Percentiles rank a stretch among this genome's conserved stretches.
These are phyloP conservation scores for Porites lobata DNA, from an alignment of 92 coral and sea anemone species.

Conservation along the genomic window DNA sequence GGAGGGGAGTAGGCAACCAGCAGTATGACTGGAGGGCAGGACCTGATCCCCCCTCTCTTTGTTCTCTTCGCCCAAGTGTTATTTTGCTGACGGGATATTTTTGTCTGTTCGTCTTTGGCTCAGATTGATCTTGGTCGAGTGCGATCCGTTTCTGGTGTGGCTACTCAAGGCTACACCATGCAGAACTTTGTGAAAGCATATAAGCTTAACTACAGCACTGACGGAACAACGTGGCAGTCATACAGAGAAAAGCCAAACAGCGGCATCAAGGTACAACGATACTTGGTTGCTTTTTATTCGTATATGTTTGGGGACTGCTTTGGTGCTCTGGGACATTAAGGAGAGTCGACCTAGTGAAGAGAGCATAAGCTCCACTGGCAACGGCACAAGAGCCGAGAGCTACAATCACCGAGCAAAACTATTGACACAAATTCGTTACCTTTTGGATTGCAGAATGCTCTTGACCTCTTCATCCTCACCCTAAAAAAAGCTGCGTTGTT, in stretches of 20 bases:
- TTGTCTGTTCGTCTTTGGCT: background rate
- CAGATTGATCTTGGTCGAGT: constrained; percentile 87
- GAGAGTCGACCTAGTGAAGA: background rate
- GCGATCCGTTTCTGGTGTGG: constrained; percentile 89
- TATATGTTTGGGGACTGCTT: background rate
- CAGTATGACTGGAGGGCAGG: too few species aligned
- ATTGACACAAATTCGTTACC: too few species aligned
- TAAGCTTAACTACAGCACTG: constrained; percentile 89
- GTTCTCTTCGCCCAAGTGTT: background rate
- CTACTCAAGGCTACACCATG: constrained; percentile 86
- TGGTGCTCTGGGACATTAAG: background rate
- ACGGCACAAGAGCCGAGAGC: too few species aligned
- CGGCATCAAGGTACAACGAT: constrained; percentile 47
- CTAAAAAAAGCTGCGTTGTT: too few species aligned
- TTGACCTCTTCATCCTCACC: too few species aligned
- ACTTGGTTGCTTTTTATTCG: background rate
- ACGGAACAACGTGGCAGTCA: constrained; percentile 53
- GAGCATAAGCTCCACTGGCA: too few species aligned
- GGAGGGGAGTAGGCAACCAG: too few species aligned
- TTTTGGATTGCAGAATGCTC: too few species aligned
- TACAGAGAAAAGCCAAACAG: constrained; percentile 43
- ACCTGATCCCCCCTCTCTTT: too few species aligned
- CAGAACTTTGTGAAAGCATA: constrained; percentile 73
- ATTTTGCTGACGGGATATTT: background rate
- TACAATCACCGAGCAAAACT: too few species aligned